A percentile compares a stretch with the other conserved stretches of the same genome.
These are phyloP conservation scores for Garrulus glandarius DNA, from an alignment of 2,797 vertebrate species.

Conservation along the genomic window DNA sequence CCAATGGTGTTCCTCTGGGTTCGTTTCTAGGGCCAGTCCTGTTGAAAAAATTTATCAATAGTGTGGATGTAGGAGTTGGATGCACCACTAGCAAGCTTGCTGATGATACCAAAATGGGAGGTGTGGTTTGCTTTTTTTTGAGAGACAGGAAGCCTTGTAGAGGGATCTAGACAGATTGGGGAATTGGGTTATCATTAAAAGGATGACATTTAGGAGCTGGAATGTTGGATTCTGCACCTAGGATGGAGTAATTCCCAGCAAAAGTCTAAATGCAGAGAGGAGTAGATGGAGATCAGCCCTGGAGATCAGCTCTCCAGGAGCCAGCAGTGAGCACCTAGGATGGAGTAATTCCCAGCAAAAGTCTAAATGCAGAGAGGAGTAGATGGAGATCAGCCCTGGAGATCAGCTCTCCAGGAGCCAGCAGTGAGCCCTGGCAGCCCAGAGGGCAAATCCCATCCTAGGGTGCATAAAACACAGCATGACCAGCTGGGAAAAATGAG, in stretches of 20 bases:
- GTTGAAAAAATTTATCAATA: neutral
- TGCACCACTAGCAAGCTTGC: neutral
- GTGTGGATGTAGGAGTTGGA: neutral
- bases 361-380: too few relatives aligned
- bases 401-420: neutral
- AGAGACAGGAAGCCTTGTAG: neutral
- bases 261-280: neutral
- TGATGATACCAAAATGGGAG: neutral
- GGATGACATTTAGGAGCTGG: neutral
- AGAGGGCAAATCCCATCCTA: neutral
- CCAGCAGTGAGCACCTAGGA: neutral
- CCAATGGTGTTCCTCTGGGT: neutral
- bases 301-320: neutral
- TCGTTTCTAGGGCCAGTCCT: neutral
- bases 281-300: neutral
- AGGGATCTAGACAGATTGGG: neutral
- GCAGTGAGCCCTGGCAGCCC: neutral
- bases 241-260: neutral
- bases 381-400: neutral
- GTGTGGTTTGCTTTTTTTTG: neutral
- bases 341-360: too few relatives aligned
- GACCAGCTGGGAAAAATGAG: neutral
- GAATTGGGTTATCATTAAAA: neutral
- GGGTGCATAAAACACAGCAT: neutral
- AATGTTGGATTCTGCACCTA: neutral